These are phyloP conservation scores for Drosophila triauraria DNA, from an alignment of 1,140 invertebrate genomes.

Conservation along the genomic window DNA sequence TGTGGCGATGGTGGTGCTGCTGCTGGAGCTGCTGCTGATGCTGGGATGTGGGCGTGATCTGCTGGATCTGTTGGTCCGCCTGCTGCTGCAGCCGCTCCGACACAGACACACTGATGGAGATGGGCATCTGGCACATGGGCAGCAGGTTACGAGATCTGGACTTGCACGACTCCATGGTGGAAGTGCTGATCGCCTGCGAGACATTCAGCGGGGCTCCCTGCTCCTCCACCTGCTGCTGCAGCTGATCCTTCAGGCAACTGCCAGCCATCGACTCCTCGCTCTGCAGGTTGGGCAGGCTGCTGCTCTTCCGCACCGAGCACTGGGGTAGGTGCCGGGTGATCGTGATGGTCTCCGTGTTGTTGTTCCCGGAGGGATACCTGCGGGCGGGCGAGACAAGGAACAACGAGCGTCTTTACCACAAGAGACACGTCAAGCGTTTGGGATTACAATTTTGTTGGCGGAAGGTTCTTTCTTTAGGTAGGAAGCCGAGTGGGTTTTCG, in stretches of 20 bases:
- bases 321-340: conserved; percentile 72
- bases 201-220: conserved; percentile 73
- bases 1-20: conserved; percentile 67
- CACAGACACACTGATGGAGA: conserved; percentile 75
- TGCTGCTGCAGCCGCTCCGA: conserved; percentile 69
- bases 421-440: conserved; percentile 63
- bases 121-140: conserved; percentile 85
- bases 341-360: conserved; percentile 86
- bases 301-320: conserved; percentile 87
- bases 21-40: conserved; percentile 29
- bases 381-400: conserved; percentile 66
- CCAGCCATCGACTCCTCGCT: conserved; percentile 41
- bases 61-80: conserved; percentile 19
- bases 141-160: conserved; percentile 73
- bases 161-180: conserved; percentile 87
- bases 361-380: conserved; percentile 92
- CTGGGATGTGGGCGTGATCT: conserved; percentile 42
- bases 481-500: conserved; percentile 17
- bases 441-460: conserved; percentile 63
- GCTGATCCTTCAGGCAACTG: conserved; percentile 49
- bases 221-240: conserved; percentile 26
- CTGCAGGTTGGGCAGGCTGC: conserved; percentile 90
- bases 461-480: conserved; percentile 44
- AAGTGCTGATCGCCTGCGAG: conserved; percentile 86
- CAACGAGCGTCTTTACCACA: conserved; percentile 79